Evolutionary conservation across 2,888 invertebrate genomes (phyloP).

Genomic region (Ormia ochracea): DNA sequence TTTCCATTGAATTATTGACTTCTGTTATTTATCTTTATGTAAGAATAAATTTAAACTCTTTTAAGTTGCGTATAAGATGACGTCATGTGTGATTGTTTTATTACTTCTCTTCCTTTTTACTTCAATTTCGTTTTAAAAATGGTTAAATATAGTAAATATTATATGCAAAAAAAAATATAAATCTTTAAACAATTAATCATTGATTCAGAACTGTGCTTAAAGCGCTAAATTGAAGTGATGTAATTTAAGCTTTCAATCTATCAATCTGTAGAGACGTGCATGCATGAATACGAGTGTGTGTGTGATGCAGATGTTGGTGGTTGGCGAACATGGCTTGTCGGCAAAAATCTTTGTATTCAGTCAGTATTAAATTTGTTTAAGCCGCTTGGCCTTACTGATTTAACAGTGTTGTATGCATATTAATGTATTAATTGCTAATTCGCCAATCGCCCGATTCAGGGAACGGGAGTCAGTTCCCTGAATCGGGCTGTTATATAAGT

Average conservation of each 20-base stretch:
- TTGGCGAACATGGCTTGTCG: slow-evolving; percentile 2
- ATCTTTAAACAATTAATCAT: slow-evolving; percentile 23
- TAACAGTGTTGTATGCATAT: background rate
- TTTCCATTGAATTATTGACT: background rate
- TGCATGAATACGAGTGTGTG: background rate
- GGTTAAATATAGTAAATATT: slow-evolving; percentile 12
- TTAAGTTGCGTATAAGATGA: slow-evolving; percentile 10
- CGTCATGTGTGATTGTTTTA: slow-evolving; percentile 22
- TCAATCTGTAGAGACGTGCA: background rate
- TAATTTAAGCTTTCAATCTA: slow-evolving; percentile 3
- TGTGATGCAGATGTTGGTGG: slow-evolving; percentile 17
- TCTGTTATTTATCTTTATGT: background rate
- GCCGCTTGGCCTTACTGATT: background rate
- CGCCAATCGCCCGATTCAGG: background rate
- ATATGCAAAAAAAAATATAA: slow-evolving; percentile 40
- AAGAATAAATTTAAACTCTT: background rate
- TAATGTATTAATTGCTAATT: background rate
- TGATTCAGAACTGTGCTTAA: slow-evolving; percentile 8
- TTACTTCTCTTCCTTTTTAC: background rate
- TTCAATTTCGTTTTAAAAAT: background rate
- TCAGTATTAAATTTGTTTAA: background rate
- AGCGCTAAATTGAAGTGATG: slow-evolving; percentile 28
- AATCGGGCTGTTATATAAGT: too few relatives aligned
- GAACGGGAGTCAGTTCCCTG: too few relatives aligned
- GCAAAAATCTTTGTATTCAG: background rate